phyloP scores from a whole-genome alignment of 2,113 vertebrate species.

The Anoura caudifer region DNA sequence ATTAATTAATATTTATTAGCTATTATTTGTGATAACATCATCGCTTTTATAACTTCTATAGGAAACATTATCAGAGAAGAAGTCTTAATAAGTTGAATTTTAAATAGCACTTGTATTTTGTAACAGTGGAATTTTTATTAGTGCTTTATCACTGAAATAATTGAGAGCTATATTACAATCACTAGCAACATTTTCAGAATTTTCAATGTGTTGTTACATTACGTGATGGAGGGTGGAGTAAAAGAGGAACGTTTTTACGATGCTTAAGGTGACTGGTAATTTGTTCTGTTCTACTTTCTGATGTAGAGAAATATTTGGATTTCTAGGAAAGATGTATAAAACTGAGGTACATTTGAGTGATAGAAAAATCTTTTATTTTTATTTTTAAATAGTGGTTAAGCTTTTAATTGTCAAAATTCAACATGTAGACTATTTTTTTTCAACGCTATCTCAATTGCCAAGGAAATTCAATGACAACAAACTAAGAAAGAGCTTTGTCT shows the following conservation, averaged over 20 bases:
- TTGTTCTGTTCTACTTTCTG: constrained; percentile 11
- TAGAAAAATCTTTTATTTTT: neutral
- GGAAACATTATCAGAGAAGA: neutral
- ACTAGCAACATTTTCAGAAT: neutral
- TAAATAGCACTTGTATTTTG: neutral
- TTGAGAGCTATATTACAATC: neutral
- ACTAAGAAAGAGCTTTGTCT: neutral
- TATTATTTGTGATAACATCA: neutral
- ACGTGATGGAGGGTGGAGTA: neutral
- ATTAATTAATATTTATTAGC: neutral
- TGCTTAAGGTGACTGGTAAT: neutral
- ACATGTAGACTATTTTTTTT: neutral
- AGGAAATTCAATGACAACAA: neutral
- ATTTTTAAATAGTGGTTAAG: neutral
- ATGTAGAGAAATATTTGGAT: neutral
- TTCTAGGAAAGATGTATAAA: constrained; percentile 25
- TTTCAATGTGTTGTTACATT: constrained; percentile 24
- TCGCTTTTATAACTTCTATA: neutral
- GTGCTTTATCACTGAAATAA: neutral
- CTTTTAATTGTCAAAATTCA: constrained; percentile 5
- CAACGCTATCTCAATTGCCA: neutral
- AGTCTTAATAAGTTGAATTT: neutral
- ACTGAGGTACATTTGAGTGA: neutral
- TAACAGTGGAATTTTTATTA: neutral
- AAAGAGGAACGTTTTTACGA: neutral